Percentiles rank a stretch among this genome's conserved stretches.
These are phyloP conservation scores for Empidonax traillii DNA, from an alignment of 2,113 vertebrate species.

Conservation along the genomic window DNA sequence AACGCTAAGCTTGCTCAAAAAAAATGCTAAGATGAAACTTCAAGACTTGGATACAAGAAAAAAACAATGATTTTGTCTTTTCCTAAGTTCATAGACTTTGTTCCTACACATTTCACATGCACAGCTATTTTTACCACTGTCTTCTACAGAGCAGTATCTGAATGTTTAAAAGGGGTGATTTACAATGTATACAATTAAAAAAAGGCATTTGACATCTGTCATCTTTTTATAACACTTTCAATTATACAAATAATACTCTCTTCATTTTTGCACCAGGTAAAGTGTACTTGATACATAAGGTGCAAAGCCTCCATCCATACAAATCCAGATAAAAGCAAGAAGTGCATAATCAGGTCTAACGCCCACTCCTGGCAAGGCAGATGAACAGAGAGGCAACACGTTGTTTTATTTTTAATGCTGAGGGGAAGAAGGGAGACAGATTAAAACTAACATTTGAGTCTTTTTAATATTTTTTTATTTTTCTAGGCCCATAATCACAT, in stretches of 20 bases:
- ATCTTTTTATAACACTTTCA: background rate
- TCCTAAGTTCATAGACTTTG: background rate
- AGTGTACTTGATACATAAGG: background rate
- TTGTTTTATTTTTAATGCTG: background rate
- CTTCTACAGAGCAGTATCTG: background rate
- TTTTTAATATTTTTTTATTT: background rate
- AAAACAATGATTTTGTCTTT: background rate
- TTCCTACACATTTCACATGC: background rate
- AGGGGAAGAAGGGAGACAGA: background rate
- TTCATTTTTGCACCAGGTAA: background rate
- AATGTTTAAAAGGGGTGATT: background rate
- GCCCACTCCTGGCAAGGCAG: background rate
- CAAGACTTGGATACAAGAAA: background rate
- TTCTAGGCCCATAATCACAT: background rate
- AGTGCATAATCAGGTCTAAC: background rate
- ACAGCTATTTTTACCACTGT: background rate
- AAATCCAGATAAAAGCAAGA: background rate
- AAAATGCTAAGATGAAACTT: background rate
- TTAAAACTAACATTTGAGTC: background rate
- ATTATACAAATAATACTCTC: background rate
- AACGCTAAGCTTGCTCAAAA: background rate
- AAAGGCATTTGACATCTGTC: background rate
- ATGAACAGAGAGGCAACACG: background rate
- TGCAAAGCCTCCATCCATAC: background rate
- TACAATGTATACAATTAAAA: accelerated